Base-by-base conservation (phyloP, 2,888 invertebrate genomes). In the Carpatolechia fugitivella region DNA sequence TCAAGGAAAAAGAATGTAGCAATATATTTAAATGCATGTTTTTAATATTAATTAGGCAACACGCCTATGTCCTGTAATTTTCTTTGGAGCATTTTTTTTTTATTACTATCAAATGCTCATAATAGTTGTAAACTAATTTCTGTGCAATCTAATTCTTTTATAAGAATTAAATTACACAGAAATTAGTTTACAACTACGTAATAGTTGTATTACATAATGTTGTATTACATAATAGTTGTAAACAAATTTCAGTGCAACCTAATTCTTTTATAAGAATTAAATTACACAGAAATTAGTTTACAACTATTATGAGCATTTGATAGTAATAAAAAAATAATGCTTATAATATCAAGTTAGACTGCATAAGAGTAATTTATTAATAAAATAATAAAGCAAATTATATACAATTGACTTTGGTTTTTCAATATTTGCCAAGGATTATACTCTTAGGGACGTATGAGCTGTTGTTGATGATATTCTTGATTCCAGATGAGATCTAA, bases 351-450 rank as follows among this genome's bases (percentile, higher is more conserved):
- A 72, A 66, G 64, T 69, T 77, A 79, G 78, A 80, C 74, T 76
- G 80, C 80, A 77, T 80, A 73, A 66, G 66, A 69, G 60, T 72
- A 69, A 79, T 79, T 78, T 80, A 80, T 79, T 78, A 38, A 35
- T 20, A 49, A 20, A 41, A 31, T 47, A 47, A 47, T 31, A 47
- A 49, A 49, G 49, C 20, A 49, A 49, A 49, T 49, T 49, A 49
- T 49, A 47, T 49, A 49, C 11, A 44, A 44, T 31, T 4, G 11
- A 49, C 0, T 16, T 47, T 47, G 0, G 44, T 24, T 13, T 41
- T 41, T 41, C 5, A 1, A 14, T 41, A 18, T 1, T 16, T 16
- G 10, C 18, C 8, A 16, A 6, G 3, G 3, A 3, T 24, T 4
- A 24, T 24, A 24, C 3, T 6, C 24, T 24, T n/a, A n/a, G n/a